phyloP scores from a whole-genome alignment of 1,140 invertebrate species.

The Aleiodes sp. region DNA sequence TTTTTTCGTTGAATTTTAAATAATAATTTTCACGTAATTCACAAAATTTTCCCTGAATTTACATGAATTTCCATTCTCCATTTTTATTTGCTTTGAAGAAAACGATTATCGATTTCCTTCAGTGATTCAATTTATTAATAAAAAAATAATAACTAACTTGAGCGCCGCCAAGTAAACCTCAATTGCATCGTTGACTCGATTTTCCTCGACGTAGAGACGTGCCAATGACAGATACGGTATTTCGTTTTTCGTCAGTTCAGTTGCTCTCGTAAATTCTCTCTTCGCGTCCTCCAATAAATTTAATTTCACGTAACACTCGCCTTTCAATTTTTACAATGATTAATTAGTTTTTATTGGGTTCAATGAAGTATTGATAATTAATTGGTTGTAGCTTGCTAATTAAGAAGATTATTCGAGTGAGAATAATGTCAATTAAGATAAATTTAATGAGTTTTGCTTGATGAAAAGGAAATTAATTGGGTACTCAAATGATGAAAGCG shows the following conservation, averaged over 20 bases:
- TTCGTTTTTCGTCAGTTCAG: slow-evolving; percentile 77
- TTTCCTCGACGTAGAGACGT: slow-evolving; percentile 75
- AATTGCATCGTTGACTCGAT: slow-evolving; percentile 78
- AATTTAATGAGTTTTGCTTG: not conserved
- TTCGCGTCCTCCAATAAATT: slow-evolving; percentile 72
- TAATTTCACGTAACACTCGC: slow-evolving; percentile 72
- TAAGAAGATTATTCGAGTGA: not conserved
- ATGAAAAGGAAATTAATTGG: no score
- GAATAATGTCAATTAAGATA: not conserved
- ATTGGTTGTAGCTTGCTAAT: not conserved
- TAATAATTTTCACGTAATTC: no score
- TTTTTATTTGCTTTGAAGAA: no score
- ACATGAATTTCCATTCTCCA: no score
- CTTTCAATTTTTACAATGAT: slow-evolving; percentile 57
- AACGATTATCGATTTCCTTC: no score
- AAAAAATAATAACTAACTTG: slow-evolving; percentile 72
- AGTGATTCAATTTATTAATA: slow-evolving; percentile 6
- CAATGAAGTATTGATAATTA: not conserved
- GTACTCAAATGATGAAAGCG: no score
- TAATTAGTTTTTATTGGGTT: slow-evolving; percentile 10
- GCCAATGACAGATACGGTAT: slow-evolving; percentile 78
- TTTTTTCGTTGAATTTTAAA: no score
- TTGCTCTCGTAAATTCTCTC: slow-evolving; percentile 76
- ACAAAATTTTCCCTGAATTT: no score
- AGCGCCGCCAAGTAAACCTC: slow-evolving; percentile 75